Base-by-base conservation (phyloP, 2,797 vertebrate genomes). In the Hoplostethus atlanticus region DNA sequence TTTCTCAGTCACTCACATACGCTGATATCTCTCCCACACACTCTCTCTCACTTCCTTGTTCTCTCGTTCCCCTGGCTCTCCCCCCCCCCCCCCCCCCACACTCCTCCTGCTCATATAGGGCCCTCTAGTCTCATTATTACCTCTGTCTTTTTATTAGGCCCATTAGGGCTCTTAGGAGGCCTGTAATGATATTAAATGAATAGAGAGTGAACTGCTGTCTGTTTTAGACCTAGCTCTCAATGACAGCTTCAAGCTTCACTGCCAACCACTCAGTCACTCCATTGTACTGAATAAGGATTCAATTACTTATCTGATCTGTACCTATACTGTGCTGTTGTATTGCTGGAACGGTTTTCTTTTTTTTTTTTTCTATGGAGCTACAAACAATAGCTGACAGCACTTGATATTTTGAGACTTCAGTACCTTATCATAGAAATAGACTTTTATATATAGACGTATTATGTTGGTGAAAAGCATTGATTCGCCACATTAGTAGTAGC, bases 71-170 rank as follows among this genome's bases (percentile, higher is more conserved):
- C 84, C 76, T 77, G 81, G 52, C 84, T 80, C 83, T 28, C 79
- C 59, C 79, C 76, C 71, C 30, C 76, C 67, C 64, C n/a, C n/a
- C n/a, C n/a, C n/a, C n/a, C n/a, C n/a, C n/a, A n/a, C 21, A 5
- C 86, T 85, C 82, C 75, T 80, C 69, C 80, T 30, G 66, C 87
- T 86, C 84, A 81, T 89, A 86, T 80, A 87, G 80, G 87, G 74
- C 91, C 88, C 91, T 88, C 91, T 89, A 71, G 87, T 91, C 91
- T 92, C 91, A 92, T 93, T 89, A 93, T 93, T 92, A 92, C 92
- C 92, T 91, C 92, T 91, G 89, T 93, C 92, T 92, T 92, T 93
- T 93, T 92, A 93, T 93, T 92, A 93, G 87, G 88, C 91, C 91
- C 90, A 93, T 93, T 90, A 93, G 92, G 92, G 91, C 90, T 92